Evolutionary conservation across 92 coral and sea anemone species (phyloP), one percentile per base, ranked within the genome.

Genomic region (Porites evermanni): DNA sequence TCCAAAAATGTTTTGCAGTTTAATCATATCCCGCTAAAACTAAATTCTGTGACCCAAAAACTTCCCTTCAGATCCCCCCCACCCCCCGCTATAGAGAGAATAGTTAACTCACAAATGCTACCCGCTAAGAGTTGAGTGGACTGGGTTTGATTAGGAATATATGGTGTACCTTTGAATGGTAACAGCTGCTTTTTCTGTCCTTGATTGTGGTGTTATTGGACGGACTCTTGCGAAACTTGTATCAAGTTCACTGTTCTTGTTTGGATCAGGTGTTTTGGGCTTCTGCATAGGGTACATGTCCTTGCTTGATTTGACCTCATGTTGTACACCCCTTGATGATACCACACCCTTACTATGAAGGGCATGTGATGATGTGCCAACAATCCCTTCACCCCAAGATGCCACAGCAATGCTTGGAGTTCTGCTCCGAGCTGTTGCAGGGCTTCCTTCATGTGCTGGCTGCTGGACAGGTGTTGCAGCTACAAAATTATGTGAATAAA

Each of bases 301-400:
- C 56, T 90, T 93, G 73, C 96, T 93, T 52, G 96, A 78, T 60
- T 83, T 77, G 29, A 93, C 96, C 51, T 88, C 94, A 56, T 86
- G 67, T 12, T 90, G 79, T 10, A 93, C 94, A 20, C 96, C 96
- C 56, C 96, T 75, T 32, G 96, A 90, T 21, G 94, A 87, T 14
- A 90, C 93, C 71, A 88, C 89, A 23, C 96, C 96, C 59, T 87
- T 93, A 54, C 81, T 75, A 51, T 90, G 90, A 3, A 93, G 78
- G 64, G 88, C 78, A 84, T 93, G 96, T 20, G 94, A 73, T 9
- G 94, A 79, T 38, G 96, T 93, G 38, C 96, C 96, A 11, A 93
- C 90, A 68, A 93, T 88, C 38, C 96, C 96, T 88, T 93, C 96
- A 54, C 96, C 96, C 96, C 96, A 93, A 12, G 96, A 93, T n/a